Evolutionary conservation across 2,797 vertebrate species (phyloP), one percentile per base, ranked within the genome.

Genomic region (Danio tinwini): DNA sequence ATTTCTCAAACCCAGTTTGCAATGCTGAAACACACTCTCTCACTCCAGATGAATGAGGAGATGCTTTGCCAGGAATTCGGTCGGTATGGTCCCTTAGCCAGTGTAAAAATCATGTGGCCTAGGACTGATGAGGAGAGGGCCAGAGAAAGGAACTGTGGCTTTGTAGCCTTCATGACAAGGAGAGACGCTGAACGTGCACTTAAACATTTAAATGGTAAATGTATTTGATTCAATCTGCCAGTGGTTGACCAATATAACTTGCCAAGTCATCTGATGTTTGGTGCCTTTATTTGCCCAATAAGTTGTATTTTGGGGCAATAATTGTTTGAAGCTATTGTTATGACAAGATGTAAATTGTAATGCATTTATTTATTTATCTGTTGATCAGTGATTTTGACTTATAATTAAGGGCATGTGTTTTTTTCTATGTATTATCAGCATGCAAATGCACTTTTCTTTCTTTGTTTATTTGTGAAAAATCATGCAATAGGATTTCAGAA

Each of bases 41-140:
- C 2, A 4, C 58, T 78, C 58, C 77, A 99, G 98, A 99, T 99
- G 98, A 99, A 99, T 56, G 98, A 99, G 88, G 98, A 99, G 91
- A 99, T 99, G 98, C 88, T 99, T 70, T 99, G 98, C 89, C 98
- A 99, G 88, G 98, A 99, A 88, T 99, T 99, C 91, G 98, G 98
- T 53, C 95, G 97, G 63, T 99, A 98, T 81, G 98, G 98, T 77
- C 98, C 98, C 0, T 89, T 99, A 91, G 98, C 98, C 0, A 99
- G 98, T 78, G 98, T 99, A 87, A 99, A 99, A 93, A 99, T 99
- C 89, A 99, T 99, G 98, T 99, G 98, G 98, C 98, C 98, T 5
- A 94, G 98, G 91, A 99, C 98, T 5, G 97, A 99, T 84, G 98
- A 99, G 91, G 98, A 99, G 90, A 94, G 98, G 91, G 98, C 98